Base-by-base conservation (phyloP, 2,888 invertebrate species). In the Orchesella flavescens region DNA sequence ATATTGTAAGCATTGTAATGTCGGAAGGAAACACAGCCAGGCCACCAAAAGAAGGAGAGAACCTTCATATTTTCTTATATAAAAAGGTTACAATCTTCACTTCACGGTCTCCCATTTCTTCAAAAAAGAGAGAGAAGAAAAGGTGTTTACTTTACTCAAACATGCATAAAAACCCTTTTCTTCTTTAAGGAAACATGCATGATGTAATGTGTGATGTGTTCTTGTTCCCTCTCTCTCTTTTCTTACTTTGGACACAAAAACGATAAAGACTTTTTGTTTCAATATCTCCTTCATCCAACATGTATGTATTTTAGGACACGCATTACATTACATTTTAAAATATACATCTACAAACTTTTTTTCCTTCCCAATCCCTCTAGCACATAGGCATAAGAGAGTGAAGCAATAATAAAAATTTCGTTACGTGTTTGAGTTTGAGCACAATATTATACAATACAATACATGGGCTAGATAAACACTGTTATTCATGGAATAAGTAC, bases 91-190 rank as follows among this genome's bases (percentile, higher is more conserved):
- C 34, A 34, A 34, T 34, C 34, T 34, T 4, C 7, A 34, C 34
- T n/a, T n/a, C n/a, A n/a, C n/a, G n/a, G n/a, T n/a, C 34, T 34
- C 34, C 3, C 34, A 34, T 65, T 34, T 65, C 7, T 65, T 24
- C 34, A 63, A 19, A 21, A 61, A 17, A 19, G 23, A 19, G 13
- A 46, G 46, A 46, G 24, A 66, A 66, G 23, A 78, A 71, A 72
- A 79, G 69, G 71, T 69, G 77, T 69, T 77, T 69, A 57, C 57
- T 44, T 68, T 69, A 66, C 34, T 43, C 44, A 61, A 68, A 79
- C 53, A 71, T 79, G 78, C 61, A 71, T 72, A n/a, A 55, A 75
- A 75, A 44, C n/a, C 19, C 55, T 43, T 46, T 63, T 74, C 63
- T 63, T 43, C 19, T 61, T 63, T 55, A 75, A 19, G 75, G 65